Evolutionary conservation across 2,113 vertebrate genomes (phyloP).

Genomic region (Cyprinus carpio): DNA sequence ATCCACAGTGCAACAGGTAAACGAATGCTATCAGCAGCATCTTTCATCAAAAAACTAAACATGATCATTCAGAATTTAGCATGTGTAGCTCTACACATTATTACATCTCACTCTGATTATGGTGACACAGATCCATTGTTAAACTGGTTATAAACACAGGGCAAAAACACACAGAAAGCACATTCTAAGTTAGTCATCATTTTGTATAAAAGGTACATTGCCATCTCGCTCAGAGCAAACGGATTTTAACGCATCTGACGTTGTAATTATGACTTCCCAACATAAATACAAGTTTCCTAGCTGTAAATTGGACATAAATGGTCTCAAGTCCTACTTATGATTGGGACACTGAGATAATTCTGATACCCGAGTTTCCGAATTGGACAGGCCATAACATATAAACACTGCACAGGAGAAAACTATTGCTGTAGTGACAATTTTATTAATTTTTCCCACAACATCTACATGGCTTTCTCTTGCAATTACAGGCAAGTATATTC

Average conservation of each 20-base stretch:
- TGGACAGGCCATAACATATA: neutral
- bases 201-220: no score
- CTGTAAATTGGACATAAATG: neutral
- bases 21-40: neutral
- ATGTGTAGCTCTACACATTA: neutral
- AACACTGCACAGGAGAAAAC: neutral
- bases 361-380: neutral
- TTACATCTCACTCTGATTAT: no score
- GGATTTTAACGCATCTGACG: neutral
- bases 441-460: neutral
- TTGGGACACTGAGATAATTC: neutral
- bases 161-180: no score
- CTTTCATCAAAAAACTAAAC: neutral
- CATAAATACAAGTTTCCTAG: neutral
- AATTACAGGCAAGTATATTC: neutral
- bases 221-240: neutral
- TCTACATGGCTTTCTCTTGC: neutral
- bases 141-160: no score
- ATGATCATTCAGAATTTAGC: neutral
- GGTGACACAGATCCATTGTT: no score
- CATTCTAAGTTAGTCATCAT: no score
- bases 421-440: neutral
- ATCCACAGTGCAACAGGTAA: neutral
- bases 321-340: neutral
- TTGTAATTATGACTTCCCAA: neutral